A percentile compares a stretch with the other conserved stretches of the same genome.
phyloP scores from a whole-genome alignment of 2,888 invertebrate genomes.

The Eumerus sabulonum region DNA sequence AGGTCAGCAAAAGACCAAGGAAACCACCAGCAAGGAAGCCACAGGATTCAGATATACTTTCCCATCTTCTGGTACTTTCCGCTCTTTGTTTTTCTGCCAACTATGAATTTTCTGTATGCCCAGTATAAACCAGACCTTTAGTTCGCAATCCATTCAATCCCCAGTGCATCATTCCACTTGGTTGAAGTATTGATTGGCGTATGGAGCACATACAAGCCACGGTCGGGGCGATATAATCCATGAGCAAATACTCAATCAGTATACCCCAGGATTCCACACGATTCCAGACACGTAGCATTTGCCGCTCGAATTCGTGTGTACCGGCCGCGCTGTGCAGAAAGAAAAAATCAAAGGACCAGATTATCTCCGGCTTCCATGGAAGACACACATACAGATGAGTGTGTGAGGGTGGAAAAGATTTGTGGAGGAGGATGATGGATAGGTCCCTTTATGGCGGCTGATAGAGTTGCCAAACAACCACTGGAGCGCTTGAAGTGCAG shows the following conservation, averaged over 20 bases:
- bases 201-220: conserved; percentile 21
- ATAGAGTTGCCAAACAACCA: conserved; percentile 62
- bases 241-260: conserved; percentile 67
- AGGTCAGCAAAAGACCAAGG: conserved; percentile 51
- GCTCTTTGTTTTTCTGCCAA: conserved; percentile 36
- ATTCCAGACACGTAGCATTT: conserved; percentile 65
- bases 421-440: conserved; percentile 44
- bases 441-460: conserved; percentile 61
- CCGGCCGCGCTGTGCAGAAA: conserved; percentile 40
- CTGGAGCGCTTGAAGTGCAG: conserved; percentile 20
- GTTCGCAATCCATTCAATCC: conserved; percentile 8
- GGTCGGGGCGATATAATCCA: conserved; percentile 50
- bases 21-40: conserved; percentile 22
- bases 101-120: conserved; percentile 48
- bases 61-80: too few relatives aligned
- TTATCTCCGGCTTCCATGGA: conserved; percentile 26
- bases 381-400: conserved; percentile 15
- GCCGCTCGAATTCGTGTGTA: conserved; percentile 57
- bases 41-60: too few relatives aligned
- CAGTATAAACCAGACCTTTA: too few relatives aligned
- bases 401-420: neutral
- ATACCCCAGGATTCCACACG: conserved; percentile 57
- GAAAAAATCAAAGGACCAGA: conserved; percentile 65
- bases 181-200: conserved; percentile 60
- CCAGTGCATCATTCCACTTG: conserved; percentile 51